Evolutionary conservation across 2,113 vertebrate genomes (phyloP).

Genomic region (Hyaena hyaena): DNA sequence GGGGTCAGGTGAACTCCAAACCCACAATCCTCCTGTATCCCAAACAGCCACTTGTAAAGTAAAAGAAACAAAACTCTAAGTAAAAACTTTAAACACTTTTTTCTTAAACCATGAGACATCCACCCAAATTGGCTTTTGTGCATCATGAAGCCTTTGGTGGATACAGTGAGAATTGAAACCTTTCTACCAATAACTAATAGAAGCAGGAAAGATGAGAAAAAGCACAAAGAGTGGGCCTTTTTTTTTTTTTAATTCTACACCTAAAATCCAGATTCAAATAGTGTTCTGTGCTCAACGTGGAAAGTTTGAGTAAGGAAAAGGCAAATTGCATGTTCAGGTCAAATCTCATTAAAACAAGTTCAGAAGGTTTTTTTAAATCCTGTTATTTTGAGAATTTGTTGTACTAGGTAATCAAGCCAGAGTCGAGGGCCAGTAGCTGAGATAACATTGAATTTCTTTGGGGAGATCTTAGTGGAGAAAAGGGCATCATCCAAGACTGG

Average conservation of each 20-base stretch:
- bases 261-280: background rate
- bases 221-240: background rate
- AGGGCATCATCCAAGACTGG: background rate
- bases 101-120: constrained; percentile 14
- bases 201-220: background rate
- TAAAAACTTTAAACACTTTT: background rate
- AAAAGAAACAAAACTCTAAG: constrained; percentile 28
- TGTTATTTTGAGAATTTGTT: background rate
- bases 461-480: background rate
- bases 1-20: background rate
- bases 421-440: background rate
- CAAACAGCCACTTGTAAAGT: background rate
- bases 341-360: constrained; percentile 35
- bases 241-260: background rate
- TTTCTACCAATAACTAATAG: background rate
- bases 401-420: background rate
- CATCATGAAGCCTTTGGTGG: background rate
- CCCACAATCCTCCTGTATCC: background rate
- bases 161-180: background rate
- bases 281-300: background rate
- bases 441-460: background rate
- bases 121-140: background rate
- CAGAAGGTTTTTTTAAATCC: background rate
- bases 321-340: background rate
- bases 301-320: constrained; percentile 23